Base-by-base conservation (phyloP, 2,888 invertebrate genomes). In the Drosophila maculinotata region DNA sequence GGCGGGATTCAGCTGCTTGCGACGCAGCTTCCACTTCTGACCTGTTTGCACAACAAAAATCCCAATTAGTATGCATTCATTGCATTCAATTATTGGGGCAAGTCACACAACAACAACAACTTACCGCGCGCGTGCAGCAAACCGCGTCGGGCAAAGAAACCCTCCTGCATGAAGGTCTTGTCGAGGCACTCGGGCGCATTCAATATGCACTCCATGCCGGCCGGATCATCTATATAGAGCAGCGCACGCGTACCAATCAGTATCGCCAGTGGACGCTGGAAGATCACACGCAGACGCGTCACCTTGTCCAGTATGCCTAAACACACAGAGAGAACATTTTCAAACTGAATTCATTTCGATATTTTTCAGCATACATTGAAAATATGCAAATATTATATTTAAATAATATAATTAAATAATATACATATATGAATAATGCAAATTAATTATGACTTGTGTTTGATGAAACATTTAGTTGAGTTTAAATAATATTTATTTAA, bases 131-230 rank as follows among this genome's bases (percentile, higher is more conserved):
- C 90, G 74, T 90, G 91, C 2, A 91, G 54, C 35, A 90, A 47
- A 7, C 90, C 91, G 5, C 89, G 85, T 1, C 86, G 73, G 0
- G 90, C 89, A 62, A 89, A 90, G 76, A 90, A 91, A 6, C 90
- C 90, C 44, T 90, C 87, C 67, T 90, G 91, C 64, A 91, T 71
- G 47, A 88, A 90, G 12, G 91, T 87, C 56, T 90, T 90, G 70
- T 91, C 90, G 54, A 87, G 74, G 14, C 90, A 90, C 57, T 90
- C 91, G 12, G 90, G 88, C 3, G 90, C 89, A 78, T 89, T 90
- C 5, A 91, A 59, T 5, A 90, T 59, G 12, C 79, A 80, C 53
- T 91, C 90, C 89, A 90, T 90, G 36, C 81, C 74, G 7, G 70
- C 75, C 0, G 90, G 90, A 69, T 91, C 90, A 36, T 91, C 91